Evolutionary conservation across 2,113 vertebrate species (phyloP).

Genomic region (Equus quagga): DNA sequence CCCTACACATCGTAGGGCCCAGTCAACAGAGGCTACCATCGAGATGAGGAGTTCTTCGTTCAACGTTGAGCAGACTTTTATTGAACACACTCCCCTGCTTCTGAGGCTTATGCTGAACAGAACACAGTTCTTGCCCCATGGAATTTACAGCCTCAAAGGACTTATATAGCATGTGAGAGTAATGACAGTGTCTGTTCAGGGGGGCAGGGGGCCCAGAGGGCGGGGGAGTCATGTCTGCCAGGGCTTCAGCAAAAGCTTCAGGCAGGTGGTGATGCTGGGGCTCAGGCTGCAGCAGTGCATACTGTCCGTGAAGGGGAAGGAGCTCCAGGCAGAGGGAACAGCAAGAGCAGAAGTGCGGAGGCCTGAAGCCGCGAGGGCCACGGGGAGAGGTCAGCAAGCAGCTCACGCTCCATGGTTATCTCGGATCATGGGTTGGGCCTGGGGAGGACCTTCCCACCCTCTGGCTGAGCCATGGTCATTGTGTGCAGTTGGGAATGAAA

Average conservation of each 20-base stretch:
- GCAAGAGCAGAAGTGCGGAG: not conserved
- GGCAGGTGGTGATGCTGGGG: not conserved
- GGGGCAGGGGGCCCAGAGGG: not conserved
- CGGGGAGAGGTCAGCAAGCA: not conserved
- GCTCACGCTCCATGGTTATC: not conserved
- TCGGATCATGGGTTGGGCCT: not conserved
- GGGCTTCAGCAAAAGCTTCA: not conserved
- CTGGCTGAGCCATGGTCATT: slow-evolving; percentile 60
- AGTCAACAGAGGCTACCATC: rapidly evolving
- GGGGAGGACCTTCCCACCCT: not conserved
- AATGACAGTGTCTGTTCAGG: not conserved
- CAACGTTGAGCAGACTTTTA: rapidly evolving
- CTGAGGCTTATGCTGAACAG: not conserved
- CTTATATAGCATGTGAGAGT: rapidly evolving
- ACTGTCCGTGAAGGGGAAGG: not conserved
- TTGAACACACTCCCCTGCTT: not conserved
- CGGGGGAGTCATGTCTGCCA: rapidly evolving
- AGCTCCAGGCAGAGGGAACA: not conserved
- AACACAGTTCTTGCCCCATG: rapidly evolving
- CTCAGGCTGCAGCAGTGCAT: rapidly evolving
- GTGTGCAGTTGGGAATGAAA: slow-evolving; percentile 60
- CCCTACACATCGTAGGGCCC: rapidly evolving
- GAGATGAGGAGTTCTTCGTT: rapidly evolving
- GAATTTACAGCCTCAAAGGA: not conserved
- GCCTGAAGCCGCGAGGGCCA: rapidly evolving